Evolutionary conservation across 92 coral and sea anemone species (phyloP).

Genomic region (Pocillopora grandis): DNA sequence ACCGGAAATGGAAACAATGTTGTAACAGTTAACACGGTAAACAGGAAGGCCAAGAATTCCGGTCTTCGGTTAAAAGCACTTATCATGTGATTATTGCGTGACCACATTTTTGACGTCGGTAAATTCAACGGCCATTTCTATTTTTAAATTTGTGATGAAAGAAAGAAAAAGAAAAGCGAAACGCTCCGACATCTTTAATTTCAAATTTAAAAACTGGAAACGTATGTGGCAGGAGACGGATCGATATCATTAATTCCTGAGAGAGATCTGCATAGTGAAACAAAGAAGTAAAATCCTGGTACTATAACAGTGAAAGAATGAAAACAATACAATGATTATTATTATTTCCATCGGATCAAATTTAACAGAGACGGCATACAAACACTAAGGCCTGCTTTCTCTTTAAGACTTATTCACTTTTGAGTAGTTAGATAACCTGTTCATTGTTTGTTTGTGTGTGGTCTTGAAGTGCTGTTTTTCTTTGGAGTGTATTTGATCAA

Average conservation of each 20-base stretch:
- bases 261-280: neutral
- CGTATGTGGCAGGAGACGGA: neutral
- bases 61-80: too few relatives aligned
- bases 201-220: too few relatives aligned
- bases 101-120: neutral
- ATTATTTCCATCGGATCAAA: neutral
- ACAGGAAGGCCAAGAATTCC: too few relatives aligned
- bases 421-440: neutral
- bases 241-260: neutral
- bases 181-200: too few relatives aligned
- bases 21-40: too few relatives aligned
- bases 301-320: neutral
- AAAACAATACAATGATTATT: neutral
- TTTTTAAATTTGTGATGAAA: too few relatives aligned
- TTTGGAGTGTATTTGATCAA: too few relatives aligned
- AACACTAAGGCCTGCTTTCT: neutral
- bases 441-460: neutral
- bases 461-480: neutral
- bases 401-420: neutral
- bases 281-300: neutral
- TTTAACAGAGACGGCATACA: neutral
- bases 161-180: too few relatives aligned
- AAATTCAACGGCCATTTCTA: too few relatives aligned
- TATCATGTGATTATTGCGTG: conserved; percentile 11
- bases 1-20: too few relatives aligned